Conservation (phyloP, 2,797 vertebrate species). For the Tinamus major region DNA sequence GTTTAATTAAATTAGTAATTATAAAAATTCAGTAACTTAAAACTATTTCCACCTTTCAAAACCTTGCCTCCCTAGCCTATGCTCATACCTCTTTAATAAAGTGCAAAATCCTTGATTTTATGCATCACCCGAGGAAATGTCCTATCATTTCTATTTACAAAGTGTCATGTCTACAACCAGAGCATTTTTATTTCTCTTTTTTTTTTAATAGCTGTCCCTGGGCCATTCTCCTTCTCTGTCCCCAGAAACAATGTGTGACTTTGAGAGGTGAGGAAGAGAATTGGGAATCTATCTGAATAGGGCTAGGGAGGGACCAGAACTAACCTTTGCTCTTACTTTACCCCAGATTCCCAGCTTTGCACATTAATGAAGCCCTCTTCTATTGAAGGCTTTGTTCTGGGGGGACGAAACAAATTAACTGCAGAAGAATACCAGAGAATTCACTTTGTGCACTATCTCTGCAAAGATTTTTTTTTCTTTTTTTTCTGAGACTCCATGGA, state of each 20-base stretch:
- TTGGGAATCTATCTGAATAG: constrained; percentile 30
- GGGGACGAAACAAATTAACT: constrained; percentile 26
- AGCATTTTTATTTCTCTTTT: background rate
- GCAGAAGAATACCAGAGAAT: constrained; percentile 36
- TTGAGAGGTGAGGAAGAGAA: constrained; percentile 24
- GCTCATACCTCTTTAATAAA: background rate
- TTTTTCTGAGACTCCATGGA: background rate
- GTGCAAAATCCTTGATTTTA: background rate
- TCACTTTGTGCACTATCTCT: constrained; percentile 20
- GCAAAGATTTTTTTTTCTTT: background rate
- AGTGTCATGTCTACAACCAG: background rate
- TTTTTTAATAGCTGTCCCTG: background rate
- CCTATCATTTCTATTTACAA: background rate
- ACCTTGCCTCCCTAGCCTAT: background rate
- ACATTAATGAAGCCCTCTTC: constrained; percentile 52
- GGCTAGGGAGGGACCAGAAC: background rate
- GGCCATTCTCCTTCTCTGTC: background rate
- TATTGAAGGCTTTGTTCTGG: constrained; percentile 20
- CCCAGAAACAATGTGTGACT: background rate
- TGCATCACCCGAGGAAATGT: background rate
- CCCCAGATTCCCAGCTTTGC: constrained; percentile 9
- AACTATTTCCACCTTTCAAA: background rate
- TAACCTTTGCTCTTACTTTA: constrained; percentile 56
- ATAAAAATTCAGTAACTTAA: background rate
- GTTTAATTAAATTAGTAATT: background rate